Percentiles rank a stretch among this genome's conserved stretches.
Evolutionary conservation across 2,113 vertebrate species (phyloP).

Genomic region (Cryptomyrus ogoouensis): DNA sequence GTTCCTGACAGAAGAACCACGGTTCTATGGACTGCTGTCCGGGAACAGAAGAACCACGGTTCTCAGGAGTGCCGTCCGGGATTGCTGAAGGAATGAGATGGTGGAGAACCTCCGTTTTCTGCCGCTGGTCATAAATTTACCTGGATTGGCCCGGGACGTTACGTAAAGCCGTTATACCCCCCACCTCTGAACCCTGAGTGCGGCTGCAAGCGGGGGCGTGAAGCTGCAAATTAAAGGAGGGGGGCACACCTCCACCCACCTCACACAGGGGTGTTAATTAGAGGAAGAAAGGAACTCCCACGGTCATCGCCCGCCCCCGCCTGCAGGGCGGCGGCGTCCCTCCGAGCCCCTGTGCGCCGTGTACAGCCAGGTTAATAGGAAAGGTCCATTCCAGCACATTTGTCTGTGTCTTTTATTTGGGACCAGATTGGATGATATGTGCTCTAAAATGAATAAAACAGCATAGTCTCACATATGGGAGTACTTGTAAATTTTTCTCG

Average conservation of each 20-base stretch:
- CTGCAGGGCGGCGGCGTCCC: neutral
- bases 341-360: neutral
- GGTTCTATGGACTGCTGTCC: no score
- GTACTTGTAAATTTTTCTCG: neutral
- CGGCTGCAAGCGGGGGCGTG: no score
- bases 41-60: neutral
- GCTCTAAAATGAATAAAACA: neutral
- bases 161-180: neutral
- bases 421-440: neutral
- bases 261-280: constrained; percentile 20
- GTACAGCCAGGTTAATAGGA: neutral
- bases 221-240: constrained; percentile 18
- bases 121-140: constrained; percentile 10
- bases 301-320: neutral
- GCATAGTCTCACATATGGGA: neutral
- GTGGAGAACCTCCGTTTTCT: neutral
- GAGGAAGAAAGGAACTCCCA: neutral
- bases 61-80: neutral
- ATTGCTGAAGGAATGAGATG: neutral
- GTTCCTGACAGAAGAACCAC: neutral
- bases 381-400: neutral
- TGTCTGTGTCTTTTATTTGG: constrained; percentile 2
- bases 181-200: neutral
- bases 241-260: neutral
- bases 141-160: neutral